Conservation (phyloP, 2,113 vertebrate species). For the Thryonomys swinderianus region DNA sequence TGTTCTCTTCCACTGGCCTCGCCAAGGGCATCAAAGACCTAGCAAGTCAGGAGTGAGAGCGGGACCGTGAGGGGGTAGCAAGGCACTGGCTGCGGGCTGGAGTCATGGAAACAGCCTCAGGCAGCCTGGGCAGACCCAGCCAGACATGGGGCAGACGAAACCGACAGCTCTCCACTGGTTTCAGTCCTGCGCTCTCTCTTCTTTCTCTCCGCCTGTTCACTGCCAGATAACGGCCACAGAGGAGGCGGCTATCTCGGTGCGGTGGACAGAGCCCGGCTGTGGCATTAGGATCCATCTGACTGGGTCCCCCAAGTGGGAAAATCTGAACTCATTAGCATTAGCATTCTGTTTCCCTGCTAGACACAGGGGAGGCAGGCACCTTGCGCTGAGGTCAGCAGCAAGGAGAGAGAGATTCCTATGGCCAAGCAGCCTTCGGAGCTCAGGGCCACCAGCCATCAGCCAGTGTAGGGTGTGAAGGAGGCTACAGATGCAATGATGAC, state of each 20-base stretch:
- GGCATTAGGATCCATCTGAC: slow-evolving; percentile 44
- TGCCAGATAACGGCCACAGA: neutral
- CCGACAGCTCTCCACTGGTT: neutral
- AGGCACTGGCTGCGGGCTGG: neutral
- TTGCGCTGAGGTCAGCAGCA: neutral
- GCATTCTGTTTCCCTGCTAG: slow-evolving; percentile 58
- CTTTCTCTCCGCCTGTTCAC: neutral
- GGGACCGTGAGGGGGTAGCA: neutral
- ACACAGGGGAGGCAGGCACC: slow-evolving; percentile 31
- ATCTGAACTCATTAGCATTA: slow-evolving; percentile 48
- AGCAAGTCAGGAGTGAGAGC: neutral
- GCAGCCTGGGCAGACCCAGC: neutral
- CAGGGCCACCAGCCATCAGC: neutral
- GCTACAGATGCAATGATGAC: neutral
- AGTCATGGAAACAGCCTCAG: neutral
- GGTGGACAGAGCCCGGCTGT: neutral
- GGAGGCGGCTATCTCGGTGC: neutral
- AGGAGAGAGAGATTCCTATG: neutral
- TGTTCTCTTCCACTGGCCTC: neutral
- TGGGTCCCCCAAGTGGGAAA: neutral
- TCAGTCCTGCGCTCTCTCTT: neutral
- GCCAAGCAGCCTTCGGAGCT: neutral
- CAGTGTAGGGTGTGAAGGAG: neutral
- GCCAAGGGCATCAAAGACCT: neutral
- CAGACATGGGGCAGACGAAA: slow-evolving; percentile 30